A percentile compares a stretch with the other conserved stretches of the same genome.
Conservation (phyloP, 1,140 invertebrate species). For the Papilio aristodemus region DNA sequence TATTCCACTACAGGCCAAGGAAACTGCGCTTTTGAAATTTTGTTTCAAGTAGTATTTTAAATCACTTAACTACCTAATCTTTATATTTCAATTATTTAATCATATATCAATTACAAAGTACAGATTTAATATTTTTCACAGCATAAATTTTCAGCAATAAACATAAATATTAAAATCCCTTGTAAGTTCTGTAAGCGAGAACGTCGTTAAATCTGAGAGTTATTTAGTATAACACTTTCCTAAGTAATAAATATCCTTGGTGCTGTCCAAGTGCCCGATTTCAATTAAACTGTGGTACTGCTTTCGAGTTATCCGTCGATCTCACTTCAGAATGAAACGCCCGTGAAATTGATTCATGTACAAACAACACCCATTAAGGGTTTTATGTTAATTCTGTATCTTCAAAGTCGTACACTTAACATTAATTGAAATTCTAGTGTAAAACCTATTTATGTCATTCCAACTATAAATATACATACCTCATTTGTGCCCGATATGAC, state of each 20-base stretch:
- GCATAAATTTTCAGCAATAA: no score
- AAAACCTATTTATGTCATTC: background rate
- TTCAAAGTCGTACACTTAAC: constrained; percentile 2
- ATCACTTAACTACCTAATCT: no score
- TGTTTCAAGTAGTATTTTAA: background rate
- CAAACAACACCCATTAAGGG: constrained; percentile 14
- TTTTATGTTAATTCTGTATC: constrained; percentile 20
- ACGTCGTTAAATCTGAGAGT: background rate
- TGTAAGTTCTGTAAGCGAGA: background rate
- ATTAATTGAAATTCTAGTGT: constrained; percentile 7
- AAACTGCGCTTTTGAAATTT: background rate
- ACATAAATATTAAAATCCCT: background rate
- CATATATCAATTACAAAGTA: no score
- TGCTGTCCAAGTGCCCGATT: background rate
- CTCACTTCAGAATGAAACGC: constrained; percentile 21
- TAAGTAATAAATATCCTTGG: constrained; percentile 5
- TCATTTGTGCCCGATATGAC: no score
- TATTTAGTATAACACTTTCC: constrained; percentile 22
- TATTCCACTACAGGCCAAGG: background rate
- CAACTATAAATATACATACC: background rate
- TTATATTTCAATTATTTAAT: no score
- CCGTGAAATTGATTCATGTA: constrained; percentile 29
- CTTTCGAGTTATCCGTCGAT: constrained; percentile 24
- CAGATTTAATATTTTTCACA: no score
- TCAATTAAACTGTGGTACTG: constrained; percentile 24